These are phyloP conservation scores for Papilio glaucus DNA, from an alignment of 1,140 invertebrate species.

Conservation along the genomic window DNA sequence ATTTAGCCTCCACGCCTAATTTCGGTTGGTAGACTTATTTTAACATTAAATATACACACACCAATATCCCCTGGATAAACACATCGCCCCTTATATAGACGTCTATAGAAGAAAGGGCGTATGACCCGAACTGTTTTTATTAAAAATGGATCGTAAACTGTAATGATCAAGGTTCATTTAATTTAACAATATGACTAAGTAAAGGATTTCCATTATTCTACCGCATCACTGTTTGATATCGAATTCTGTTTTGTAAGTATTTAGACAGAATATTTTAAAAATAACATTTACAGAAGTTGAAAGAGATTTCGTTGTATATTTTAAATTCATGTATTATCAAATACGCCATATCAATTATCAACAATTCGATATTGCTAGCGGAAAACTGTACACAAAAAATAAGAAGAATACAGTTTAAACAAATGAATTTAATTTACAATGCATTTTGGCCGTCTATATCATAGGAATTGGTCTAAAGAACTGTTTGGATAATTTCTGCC, in stretches of 20 bases:
- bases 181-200: conserved; percentile 33
- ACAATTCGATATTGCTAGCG: neutral
- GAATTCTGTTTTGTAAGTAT: conserved; percentile 30
- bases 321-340: conserved; percentile 8
- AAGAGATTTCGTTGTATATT: conserved; percentile 2
- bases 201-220: conserved; percentile 41
- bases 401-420: too few species aligned
- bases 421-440: too few species aligned
- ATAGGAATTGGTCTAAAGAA: too few species aligned
- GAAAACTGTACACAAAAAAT: neutral
- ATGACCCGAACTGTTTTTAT: conserved; percentile 19
- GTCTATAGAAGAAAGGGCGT: conserved; percentile 62
- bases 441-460: too few species aligned
- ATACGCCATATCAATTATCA: too few species aligned
- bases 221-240: conserved; percentile 32
- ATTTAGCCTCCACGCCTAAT: conserved; percentile 80
- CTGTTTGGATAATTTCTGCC: too few species aligned
- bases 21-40: conserved; percentile 80
- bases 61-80: conserved; percentile 80
- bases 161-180: neutral
- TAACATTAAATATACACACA: conserved; percentile 82
- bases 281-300: conserved; percentile 19
- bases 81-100: conserved; percentile 75
- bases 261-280: conserved; percentile 22
- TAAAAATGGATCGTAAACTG: neutral